phyloP scores from a whole-genome alignment of 1,140 invertebrate genomes.

The Notospermus geniculatus region DNA sequence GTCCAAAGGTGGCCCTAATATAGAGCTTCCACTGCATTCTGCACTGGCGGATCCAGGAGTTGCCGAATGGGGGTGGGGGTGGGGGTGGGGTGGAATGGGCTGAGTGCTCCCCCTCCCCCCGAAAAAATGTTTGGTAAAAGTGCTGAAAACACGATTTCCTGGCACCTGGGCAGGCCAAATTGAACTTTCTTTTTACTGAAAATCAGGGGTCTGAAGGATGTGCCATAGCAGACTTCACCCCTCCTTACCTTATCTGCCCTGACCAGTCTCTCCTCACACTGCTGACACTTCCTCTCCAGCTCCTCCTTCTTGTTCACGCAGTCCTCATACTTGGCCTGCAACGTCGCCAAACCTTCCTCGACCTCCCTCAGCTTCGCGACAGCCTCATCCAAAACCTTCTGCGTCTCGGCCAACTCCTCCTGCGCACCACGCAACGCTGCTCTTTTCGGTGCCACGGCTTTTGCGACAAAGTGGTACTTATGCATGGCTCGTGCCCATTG shows the following conservation, averaged over 20 bases:
- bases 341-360: slow-evolving; percentile 55
- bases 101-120: too few relatives aligned
- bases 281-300: slow-evolving; percentile 50
- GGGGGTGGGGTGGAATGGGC: too few relatives aligned
- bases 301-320: slow-evolving; percentile 56
- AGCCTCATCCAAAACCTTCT: slow-evolving; percentile 50
- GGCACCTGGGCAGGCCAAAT: too few relatives aligned
- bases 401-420: slow-evolving; percentile 52
- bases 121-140: too few relatives aligned
- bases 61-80: too few relatives aligned
- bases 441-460: slow-evolving; percentile 54
- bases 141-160: too few relatives aligned
- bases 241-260: slow-evolving; percentile 53
- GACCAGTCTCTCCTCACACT: slow-evolving; percentile 52
- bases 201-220: too few relatives aligned
- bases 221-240: too few relatives aligned
- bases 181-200: too few relatives aligned
- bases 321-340: slow-evolving; percentile 57
- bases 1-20: too few relatives aligned
- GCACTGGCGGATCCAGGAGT: too few relatives aligned
- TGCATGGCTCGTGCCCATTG: slow-evolving; percentile 88
- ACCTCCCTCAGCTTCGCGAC: slow-evolving; percentile 51
- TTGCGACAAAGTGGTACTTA: slow-evolving; percentile 65
- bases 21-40: too few relatives aligned
- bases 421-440: slow-evolving; percentile 47